Conservation (phyloP, 2,113 vertebrate species). For the Megaceryle torquata region DNA sequence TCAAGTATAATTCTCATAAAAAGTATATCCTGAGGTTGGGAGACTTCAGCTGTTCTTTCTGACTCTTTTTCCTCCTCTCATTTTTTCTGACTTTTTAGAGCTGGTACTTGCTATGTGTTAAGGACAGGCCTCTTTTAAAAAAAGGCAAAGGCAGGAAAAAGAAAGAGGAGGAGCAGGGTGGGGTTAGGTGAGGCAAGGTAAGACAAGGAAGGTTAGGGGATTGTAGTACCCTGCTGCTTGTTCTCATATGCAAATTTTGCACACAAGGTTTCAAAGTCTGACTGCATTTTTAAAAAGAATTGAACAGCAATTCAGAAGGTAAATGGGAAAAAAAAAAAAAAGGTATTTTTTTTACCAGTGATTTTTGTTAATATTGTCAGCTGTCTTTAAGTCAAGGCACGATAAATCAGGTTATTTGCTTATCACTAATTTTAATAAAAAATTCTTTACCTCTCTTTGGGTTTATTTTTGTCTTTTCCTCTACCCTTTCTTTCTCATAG, state of each 20-base stretch:
- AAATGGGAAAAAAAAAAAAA: not conserved
- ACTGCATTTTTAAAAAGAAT: not conserved
- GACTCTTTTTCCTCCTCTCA: not conserved
- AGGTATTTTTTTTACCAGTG: not conserved
- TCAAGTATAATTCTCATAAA: not conserved
- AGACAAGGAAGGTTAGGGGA: not conserved
- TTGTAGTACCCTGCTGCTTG: not conserved
- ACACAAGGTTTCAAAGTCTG: not conserved
- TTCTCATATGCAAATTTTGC: not conserved
- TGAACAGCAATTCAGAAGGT: not conserved
- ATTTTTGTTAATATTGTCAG: not conserved
- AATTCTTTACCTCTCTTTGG: not conserved
- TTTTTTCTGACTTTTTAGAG: not conserved
- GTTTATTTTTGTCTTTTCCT: not conserved
- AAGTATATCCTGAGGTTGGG: not conserved
- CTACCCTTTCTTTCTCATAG: not conserved
- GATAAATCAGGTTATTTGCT: not conserved
- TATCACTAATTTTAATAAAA: not conserved
- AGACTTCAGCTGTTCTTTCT: not conserved
- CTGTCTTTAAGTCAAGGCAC: not conserved
- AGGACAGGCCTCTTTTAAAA: not conserved
- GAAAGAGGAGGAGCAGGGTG: not conserved
- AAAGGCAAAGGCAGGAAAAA: not conserved
- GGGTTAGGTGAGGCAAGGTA: not conserved
- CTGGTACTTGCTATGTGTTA: not conserved